Percentiles rank a stretch among this genome's conserved stretches.
Conservation (phyloP, 2,797 vertebrate species). For the Oophaga sylvatica region DNA sequence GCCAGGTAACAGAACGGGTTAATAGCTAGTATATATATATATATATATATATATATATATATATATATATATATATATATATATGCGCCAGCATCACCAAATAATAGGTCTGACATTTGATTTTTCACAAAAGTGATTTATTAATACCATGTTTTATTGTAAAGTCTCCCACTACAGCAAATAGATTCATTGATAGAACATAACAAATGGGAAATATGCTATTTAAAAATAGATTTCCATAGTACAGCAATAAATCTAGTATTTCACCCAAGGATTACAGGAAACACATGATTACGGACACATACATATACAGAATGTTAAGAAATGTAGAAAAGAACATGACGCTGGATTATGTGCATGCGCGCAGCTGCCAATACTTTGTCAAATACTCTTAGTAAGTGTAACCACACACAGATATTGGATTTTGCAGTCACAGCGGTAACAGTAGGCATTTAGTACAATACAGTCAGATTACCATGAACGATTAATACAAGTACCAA, state of each 20-base stretch:
- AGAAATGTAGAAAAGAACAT: slow-evolving; percentile 42
- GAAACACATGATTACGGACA: slow-evolving; percentile 25
- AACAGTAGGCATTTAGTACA: slow-evolving; percentile 35
- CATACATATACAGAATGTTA: slow-evolving; percentile 12
- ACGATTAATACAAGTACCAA: not conserved
- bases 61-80: too few relatives aligned
- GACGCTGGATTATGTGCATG: slow-evolving; percentile 28
- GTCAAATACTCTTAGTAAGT: slow-evolving; percentile 43
- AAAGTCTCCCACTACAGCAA: slow-evolving; percentile 53
- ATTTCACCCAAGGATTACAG: slow-evolving; percentile 10
- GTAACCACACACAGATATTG: slow-evolving; percentile 42
- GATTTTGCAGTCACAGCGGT: slow-evolving; percentile 12
- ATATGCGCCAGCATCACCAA: not conserved
- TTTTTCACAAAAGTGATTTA: slow-evolving; percentile 10
- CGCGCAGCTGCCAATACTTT: slow-evolving; percentile 28
- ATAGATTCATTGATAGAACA: slow-evolving; percentile 23
- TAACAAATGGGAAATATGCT: not conserved
- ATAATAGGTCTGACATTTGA: not conserved
- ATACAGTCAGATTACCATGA: slow-evolving; percentile 7
- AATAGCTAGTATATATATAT: too few relatives aligned
- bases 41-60: too few relatives aligned
- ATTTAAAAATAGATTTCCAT: slow-evolving; percentile 29
- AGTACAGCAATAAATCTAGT: slow-evolving; percentile 27
- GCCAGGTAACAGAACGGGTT: too few relatives aligned
- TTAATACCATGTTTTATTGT: slow-evolving; percentile 51